phyloP scores from a whole-genome alignment of 2,797 vertebrate species.

The Babyrousa celebensis region DNA sequence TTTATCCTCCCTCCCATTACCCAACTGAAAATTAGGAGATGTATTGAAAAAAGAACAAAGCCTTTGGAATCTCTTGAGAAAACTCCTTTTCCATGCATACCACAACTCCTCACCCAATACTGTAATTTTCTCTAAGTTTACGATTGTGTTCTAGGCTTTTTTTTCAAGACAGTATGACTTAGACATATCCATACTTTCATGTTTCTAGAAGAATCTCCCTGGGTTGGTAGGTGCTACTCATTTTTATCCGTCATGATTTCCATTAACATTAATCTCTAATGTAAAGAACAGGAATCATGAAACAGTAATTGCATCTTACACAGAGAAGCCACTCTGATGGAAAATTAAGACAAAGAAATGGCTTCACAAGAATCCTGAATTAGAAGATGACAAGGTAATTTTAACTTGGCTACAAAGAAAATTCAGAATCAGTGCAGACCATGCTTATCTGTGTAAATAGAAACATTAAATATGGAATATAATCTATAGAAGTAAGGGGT shows the following conservation, averaged over 20 bases:
- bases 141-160: not conserved
- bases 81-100: not conserved
- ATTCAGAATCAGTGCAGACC: constrained; percentile 10
- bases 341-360: constrained; percentile 51
- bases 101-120: not conserved
- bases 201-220: not conserved
- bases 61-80: constrained; percentile 17
- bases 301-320: constrained; percentile 26
- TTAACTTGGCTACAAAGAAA: constrained; percentile 53
- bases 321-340: constrained; percentile 66
- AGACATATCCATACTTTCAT: constrained; percentile 40
- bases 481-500: not conserved
- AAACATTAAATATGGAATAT: constrained; percentile 50
- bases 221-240: not conserved
- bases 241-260: constrained; percentile 76
- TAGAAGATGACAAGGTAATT: constrained; percentile 69
- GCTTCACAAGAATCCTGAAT: constrained; percentile 30
- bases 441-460: not conserved
- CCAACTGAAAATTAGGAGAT: not conserved
- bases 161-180: constrained; percentile 28
- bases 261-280: constrained; percentile 60
- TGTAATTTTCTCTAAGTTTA: constrained; percentile 26
- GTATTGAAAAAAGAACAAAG: not conserved
- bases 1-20: not conserved
- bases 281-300: constrained; percentile 51